phyloP scores from a whole-genome alignment of 2,888 invertebrate species.

The Megastigmus dorsalis region DNA sequence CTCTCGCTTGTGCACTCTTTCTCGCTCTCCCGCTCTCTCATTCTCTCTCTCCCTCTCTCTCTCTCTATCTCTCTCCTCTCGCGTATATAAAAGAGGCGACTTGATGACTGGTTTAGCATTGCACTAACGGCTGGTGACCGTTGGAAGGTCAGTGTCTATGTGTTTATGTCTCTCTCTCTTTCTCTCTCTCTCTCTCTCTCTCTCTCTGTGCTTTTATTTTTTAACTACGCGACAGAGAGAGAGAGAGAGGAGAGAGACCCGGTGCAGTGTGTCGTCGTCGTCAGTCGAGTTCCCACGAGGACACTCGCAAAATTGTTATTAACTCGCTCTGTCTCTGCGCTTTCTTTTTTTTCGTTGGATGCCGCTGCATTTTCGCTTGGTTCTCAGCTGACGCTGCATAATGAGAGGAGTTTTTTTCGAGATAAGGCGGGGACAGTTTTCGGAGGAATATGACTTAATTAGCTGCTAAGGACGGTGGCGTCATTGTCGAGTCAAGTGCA shows the following conservation, averaged over 20 bases:
- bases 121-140: constrained; percentile 55
- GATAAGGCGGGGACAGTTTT: background rate
- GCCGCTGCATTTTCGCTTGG: constrained; percentile 18
- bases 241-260: too few relatives aligned
- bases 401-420: constrained; percentile 22
- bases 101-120: constrained; percentile 66
- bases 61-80: constrained; percentile 63
- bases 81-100: constrained; percentile 24
- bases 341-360: too few relatives aligned
- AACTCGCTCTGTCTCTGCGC: background rate
- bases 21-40: too few relatives aligned
- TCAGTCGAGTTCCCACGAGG: constrained; percentile 40
- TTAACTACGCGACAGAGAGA: too few relatives aligned
- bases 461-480: too few relatives aligned
- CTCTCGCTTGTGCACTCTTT: too few relatives aligned
- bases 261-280: background rate
- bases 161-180: constrained; percentile 27
- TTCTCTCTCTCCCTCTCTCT: too few relatives aligned
- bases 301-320: constrained; percentile 3
- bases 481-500: background rate
- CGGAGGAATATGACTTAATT: constrained; percentile 20
- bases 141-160: constrained; percentile 41
- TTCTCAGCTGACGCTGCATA: background rate
- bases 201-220: too few relatives aligned
- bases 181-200: constrained; percentile 12